Evolutionary conservation across 1,140 invertebrate genomes (phyloP).

Genomic region (Panagrolaimus sp.): DNA sequence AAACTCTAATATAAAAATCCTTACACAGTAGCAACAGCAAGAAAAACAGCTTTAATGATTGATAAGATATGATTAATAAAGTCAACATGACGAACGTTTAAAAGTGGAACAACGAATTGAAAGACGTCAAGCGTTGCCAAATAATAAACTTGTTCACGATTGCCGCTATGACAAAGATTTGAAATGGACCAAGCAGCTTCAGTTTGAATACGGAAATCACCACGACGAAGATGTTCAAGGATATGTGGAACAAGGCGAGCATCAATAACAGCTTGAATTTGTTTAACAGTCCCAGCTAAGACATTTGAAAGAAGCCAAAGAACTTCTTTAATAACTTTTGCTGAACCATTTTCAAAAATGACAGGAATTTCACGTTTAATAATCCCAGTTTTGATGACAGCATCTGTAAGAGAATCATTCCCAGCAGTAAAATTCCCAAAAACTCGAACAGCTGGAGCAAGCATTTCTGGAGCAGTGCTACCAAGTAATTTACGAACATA

Average conservation of each 20-base stretch:
- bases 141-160: constrained; percentile 27
- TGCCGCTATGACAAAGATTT: constrained; percentile 29
- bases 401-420: constrained; percentile 26
- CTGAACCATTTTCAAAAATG: constrained; percentile 16
- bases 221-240: constrained; percentile 23
- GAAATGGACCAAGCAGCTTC: constrained; percentile 31
- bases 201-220: constrained; percentile 28
- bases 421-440: constrained; percentile 38
- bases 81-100: constrained; percentile 29
- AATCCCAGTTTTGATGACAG: constrained; percentile 32
- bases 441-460: constrained; percentile 33
- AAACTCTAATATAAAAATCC: neutral
- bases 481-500: constrained; percentile 18
- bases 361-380: constrained; percentile 10
- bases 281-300: constrained; percentile 25
- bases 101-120: constrained; percentile 19
- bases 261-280: constrained; percentile 39
- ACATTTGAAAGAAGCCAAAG: constrained; percentile 36
- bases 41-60: constrained; percentile 16
- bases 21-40: constrained; percentile 12
- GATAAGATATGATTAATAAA: constrained; percentile 25
- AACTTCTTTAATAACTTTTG: constrained; percentile 28
- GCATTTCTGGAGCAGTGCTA: constrained; percentile 17
- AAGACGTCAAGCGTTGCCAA: constrained; percentile 13
- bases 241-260: constrained; percentile 26